Conservation (phyloP, 2,888 invertebrate species). For the Rutpela maculata region DNA sequence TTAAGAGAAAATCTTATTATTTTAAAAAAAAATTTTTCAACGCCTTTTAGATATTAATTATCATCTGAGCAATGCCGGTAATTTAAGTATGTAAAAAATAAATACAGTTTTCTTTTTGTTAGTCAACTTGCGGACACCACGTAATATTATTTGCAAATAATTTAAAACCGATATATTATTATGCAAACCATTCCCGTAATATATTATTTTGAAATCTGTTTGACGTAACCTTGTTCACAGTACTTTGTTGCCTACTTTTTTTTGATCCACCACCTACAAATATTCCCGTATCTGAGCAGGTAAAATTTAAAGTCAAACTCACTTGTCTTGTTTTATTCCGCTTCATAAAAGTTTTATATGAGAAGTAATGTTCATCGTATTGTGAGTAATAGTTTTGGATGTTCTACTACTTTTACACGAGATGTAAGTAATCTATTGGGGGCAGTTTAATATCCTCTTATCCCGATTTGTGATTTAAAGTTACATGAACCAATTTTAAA, state of each 20-base stretch:
- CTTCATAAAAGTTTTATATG: slow-evolving; percentile 8
- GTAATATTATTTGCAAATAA: no score
- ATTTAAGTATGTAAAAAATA: no score
- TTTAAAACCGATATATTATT: no score
- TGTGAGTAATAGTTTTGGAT: slow-evolving; percentile 7
- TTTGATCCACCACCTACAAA: neutral
- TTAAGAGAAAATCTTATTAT: no score
- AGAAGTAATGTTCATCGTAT: neutral
- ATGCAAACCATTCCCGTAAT: no score
- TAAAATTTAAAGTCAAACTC: slow-evolving; percentile 2
- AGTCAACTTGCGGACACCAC: no score
- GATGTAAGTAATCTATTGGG: neutral
- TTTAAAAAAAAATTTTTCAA: no score
- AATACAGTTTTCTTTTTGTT: no score
- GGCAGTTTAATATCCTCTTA: neutral
- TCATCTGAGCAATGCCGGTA: no score
- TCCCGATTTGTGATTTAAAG: neutral
- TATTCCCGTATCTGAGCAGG: slow-evolving; percentile 7
- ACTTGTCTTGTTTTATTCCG: slow-evolving; percentile 3
- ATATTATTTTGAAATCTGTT: no score
- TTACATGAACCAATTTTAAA: neutral
- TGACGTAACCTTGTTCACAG: neutral
- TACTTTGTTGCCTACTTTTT: neutral
- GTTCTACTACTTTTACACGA: neutral
- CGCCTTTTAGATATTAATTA: no score